Evolutionary conservation across 2,797 vertebrate species (phyloP), one percentile per base, ranked within the genome.

Genomic region (Chelmon rostratus): DNA sequence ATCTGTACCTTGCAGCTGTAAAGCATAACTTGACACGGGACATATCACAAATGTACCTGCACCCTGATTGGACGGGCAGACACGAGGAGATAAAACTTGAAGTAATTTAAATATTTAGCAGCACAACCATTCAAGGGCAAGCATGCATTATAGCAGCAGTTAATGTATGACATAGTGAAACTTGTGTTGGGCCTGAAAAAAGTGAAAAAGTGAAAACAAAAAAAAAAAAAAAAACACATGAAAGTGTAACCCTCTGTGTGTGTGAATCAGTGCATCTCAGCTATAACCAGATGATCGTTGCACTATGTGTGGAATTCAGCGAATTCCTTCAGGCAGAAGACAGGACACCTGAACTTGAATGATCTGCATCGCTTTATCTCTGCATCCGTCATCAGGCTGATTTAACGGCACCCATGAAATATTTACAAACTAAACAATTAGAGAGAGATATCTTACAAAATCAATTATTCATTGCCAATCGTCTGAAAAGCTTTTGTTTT

Each of bases 381-480:
- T 87, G 89, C 88, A 89, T 86, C 91, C 88, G 87, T 86, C 88
- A 90, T 91, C 79, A 68, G 83, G 75, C 84, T 85, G 81, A 91
- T 89, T 94, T 93, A 93, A 95, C 86, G 81, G 86, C 90, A 84
- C 73, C 86, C 92, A 94, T 95, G 70, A 96, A 95, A 94, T 94
- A 95, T 96, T 95, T 92, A 96, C 88, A 86, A 90, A 93, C 89
- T 82, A 92, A 96, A 95, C 93, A 94, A 95, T 95, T 94, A 94
- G 91, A 94, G 88, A 90, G 84, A 91, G 82, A 94, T 93, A 93
- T 94, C 91, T 94, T 94, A 92, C 92, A 92, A 95, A 93, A 94
- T 92, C 68, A 95, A 96, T 95, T 94, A 95, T 96, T 95, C 91
- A 95, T 92, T 52, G 81, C 33, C 88, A 86, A 90, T 88, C 40